Percentiles rank a stretch among this genome's conserved stretches.
phyloP scores from a whole-genome alignment of 2,797 vertebrate genomes.

The Geotrypetes seraphini region DNA sequence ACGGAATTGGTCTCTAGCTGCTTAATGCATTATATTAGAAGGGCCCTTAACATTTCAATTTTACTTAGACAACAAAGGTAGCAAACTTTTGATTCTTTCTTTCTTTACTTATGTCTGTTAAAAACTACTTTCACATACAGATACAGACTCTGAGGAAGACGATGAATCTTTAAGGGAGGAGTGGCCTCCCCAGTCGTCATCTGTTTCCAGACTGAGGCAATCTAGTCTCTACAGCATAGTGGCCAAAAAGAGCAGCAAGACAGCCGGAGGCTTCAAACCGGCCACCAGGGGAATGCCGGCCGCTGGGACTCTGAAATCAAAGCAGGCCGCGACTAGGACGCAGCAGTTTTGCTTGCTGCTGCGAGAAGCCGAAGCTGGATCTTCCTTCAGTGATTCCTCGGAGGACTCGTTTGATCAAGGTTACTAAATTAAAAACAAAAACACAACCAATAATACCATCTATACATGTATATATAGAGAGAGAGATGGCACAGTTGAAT shows the following conservation, averaged over 20 bases:
- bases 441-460: slow-evolving; percentile 12
- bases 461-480: slow-evolving; percentile 8
- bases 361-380: slow-evolving; percentile 76
- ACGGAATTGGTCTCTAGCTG: too few relatives aligned
- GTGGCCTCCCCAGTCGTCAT: slow-evolving; percentile 67
- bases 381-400: slow-evolving; percentile 74
- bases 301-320: slow-evolving; percentile 58
- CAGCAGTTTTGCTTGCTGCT: slow-evolving; percentile 91
- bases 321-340: slow-evolving; percentile 66
- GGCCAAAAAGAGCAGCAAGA: slow-evolving; percentile 55
- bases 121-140: slow-evolving; percentile 56
- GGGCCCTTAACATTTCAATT: too few relatives aligned
- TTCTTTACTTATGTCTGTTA: too few relatives aligned
- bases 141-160: slow-evolving; percentile 88
- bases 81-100: too few relatives aligned
- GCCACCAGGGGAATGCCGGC: slow-evolving; percentile 34
- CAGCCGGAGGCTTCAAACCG: slow-evolving; percentile 17
- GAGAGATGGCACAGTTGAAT: slow-evolving; percentile 4
- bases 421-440: slow-evolving; percentile 77
- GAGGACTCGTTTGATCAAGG: slow-evolving; percentile 98
- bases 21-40: too few relatives aligned
- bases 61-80: too few relatives aligned
- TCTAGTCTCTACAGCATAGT: slow-evolving; percentile 47
- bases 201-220: slow-evolving; percentile 39
- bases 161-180: slow-evolving; percentile 70